A percentile compares a stretch with the other conserved stretches of the same genome.
Conservation (phyloP, 2,113 vertebrate genomes). For the Bucco capensis region DNA sequence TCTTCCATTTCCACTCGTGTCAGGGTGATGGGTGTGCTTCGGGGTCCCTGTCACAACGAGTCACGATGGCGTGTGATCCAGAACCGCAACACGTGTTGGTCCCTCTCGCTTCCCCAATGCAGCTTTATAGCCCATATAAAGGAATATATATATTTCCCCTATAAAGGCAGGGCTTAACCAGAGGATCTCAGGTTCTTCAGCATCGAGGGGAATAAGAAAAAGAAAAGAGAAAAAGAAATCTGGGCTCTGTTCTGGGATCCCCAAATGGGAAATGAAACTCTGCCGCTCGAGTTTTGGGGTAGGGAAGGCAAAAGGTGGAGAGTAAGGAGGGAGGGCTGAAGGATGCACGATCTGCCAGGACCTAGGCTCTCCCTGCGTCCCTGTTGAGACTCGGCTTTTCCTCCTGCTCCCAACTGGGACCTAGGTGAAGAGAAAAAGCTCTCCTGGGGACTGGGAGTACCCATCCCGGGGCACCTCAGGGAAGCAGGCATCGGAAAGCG, state of each 20-base stretch:
- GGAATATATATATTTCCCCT: slow-evolving; percentile 45
- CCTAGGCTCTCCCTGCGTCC: not conserved
- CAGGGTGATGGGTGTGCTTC: fast-evolving
- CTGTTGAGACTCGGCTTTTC: fast-evolving
- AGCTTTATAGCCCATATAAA: slow-evolving; percentile 40
- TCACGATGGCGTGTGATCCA: fast-evolving
- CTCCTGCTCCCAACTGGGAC: fast-evolving
- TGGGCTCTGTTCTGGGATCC: fast-evolving
- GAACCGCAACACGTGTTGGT: fast-evolving
- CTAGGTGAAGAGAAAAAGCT: not conserved
- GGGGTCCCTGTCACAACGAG: not conserved
- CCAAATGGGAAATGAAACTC: fast-evolving
- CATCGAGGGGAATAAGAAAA: not conserved
- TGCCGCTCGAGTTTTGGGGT: not conserved
- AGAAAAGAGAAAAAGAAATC: not conserved
- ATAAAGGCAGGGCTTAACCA: not conserved
- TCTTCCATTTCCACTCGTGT: fast-evolving
- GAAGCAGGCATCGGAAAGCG: not conserved
- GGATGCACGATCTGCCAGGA: not conserved
- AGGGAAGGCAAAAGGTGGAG: not conserved
- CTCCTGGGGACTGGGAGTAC: not conserved
- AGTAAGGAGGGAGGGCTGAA: fast-evolving
- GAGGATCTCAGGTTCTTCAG: not conserved
- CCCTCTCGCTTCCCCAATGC: not conserved
- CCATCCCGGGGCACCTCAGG: not conserved